These are phyloP conservation scores for Probaryconus sp. DNA, from an alignment of 1,140 invertebrate genomes.

Conservation along the genomic window DNA sequence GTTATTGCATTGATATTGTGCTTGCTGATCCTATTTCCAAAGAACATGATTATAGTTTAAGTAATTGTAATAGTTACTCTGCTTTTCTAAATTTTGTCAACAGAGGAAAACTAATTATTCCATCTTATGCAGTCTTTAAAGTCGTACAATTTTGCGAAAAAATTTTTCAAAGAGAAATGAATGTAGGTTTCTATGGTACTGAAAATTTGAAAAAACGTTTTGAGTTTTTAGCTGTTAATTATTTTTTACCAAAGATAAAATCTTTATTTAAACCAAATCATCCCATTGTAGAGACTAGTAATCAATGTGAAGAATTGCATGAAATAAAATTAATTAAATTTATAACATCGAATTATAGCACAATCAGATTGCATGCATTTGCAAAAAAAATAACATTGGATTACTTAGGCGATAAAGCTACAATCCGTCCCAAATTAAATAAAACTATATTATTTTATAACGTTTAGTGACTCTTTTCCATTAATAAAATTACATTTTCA, in stretches of 20 bases:
- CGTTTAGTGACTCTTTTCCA: too few species aligned
- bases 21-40: not conserved
- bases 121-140: slow-evolving; percentile 15
- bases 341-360: too few species aligned
- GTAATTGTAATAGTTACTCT: not conserved
- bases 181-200: slow-evolving; percentile 2
- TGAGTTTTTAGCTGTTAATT: not conserved
- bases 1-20: not conserved
- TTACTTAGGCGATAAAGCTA: too few species aligned
- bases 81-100: slow-evolving; percentile 5
- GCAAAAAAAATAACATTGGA: too few species aligned
- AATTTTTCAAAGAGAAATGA: slow-evolving; percentile 6
- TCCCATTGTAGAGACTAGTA: slow-evolving; percentile 6
- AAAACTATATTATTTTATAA: too few species aligned
- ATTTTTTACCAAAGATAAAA: slow-evolving; percentile 9
- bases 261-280: slow-evolving; percentile 8
- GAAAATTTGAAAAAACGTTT: slow-evolving; percentile 10
- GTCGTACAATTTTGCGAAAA: slow-evolving; percentile 16
- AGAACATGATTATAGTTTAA: not conserved
- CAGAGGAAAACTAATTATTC: slow-evolving; percentile 16
- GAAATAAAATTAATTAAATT: slow-evolving; percentile 14
- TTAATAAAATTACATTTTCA: too few species aligned
- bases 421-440: too few species aligned
- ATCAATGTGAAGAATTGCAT: slow-evolving; percentile 23
- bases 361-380: too few species aligned